A percentile compares a stretch with the other conserved stretches of the same genome.
Evolutionary conservation across 2,113 vertebrate species (phyloP).

Genomic region (Poeciliopsis occidentalis): DNA sequence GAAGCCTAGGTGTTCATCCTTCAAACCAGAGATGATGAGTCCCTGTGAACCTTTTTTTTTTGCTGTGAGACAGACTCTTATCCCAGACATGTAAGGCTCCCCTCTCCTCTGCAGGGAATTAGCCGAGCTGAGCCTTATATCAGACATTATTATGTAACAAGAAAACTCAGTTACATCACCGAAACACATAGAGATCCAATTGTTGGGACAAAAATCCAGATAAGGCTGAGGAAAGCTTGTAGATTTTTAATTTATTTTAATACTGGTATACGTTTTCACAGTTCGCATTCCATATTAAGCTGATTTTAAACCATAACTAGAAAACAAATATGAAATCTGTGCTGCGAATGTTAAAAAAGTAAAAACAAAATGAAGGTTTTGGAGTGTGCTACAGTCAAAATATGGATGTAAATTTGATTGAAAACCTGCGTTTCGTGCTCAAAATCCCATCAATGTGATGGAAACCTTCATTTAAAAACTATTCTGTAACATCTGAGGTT

Average conservation of each 20-base stretch:
- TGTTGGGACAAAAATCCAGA: constrained; percentile 8
- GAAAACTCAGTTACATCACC: constrained; percentile 26
- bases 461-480: neutral
- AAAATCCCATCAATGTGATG: neutral
- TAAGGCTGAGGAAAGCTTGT: neutral
- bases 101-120: constrained; percentile 23
- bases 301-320: constrained; percentile 13
- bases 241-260: neutral
- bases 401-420: neutral
- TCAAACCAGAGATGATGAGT: neutral
- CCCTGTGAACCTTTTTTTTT: constrained; percentile 8
- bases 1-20: constrained; percentile 25
- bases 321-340: neutral
- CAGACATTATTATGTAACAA: constrained; percentile 37
- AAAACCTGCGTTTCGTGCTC: neutral
- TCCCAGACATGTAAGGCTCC: constrained; percentile 32
- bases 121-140: constrained; percentile 31
- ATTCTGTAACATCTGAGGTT: neutral
- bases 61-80: constrained; percentile 25
- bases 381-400: neutral
- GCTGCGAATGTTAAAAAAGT: too few species aligned
- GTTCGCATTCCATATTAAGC: neutral
- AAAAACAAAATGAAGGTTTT: too few species aligned
- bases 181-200: neutral
- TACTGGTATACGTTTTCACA: neutral